phyloP scores from a whole-genome alignment of 1,140 invertebrate genomes.

The Brachionus rubens region DNA sequence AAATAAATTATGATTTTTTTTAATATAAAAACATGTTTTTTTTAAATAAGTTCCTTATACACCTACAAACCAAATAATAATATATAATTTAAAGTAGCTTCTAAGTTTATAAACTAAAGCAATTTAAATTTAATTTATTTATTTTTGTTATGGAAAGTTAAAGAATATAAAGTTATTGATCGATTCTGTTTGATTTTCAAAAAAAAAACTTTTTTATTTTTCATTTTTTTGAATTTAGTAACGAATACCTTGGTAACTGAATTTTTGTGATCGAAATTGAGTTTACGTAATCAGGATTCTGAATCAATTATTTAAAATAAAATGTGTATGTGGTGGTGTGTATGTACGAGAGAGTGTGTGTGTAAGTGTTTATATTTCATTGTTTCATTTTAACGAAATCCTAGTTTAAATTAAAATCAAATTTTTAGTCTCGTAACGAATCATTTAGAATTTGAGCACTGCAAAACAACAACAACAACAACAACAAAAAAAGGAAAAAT shows the following conservation, averaged over 20 bases:
- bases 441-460: constrained; percentile 21
- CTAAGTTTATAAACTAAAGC: not conserved
- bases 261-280: constrained; percentile 1
- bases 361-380: not conserved
- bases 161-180: constrained; percentile 28
- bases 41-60: too few species aligned
- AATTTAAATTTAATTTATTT: not conserved
- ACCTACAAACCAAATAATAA: too few species aligned
- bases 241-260: constrained; percentile 39
- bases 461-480: too few species aligned
- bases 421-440: constrained; percentile 40
- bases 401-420: constrained; percentile 28
- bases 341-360: not conserved
- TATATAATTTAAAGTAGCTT: too few species aligned
- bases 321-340: not conserved
- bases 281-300: constrained; percentile 37
- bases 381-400: not conserved
- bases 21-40: too few species aligned
- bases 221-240: constrained; percentile 5
- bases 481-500: not conserved
- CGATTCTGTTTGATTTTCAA: constrained; percentile 29
- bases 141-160: too few species aligned
- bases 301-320: not conserved
- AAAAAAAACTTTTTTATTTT: constrained; percentile 8
- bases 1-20: too few species aligned